These are phyloP conservation scores for Cheracebus regulus DNA, from an alignment of 2,797 vertebrate species.

Conservation along the genomic window DNA sequence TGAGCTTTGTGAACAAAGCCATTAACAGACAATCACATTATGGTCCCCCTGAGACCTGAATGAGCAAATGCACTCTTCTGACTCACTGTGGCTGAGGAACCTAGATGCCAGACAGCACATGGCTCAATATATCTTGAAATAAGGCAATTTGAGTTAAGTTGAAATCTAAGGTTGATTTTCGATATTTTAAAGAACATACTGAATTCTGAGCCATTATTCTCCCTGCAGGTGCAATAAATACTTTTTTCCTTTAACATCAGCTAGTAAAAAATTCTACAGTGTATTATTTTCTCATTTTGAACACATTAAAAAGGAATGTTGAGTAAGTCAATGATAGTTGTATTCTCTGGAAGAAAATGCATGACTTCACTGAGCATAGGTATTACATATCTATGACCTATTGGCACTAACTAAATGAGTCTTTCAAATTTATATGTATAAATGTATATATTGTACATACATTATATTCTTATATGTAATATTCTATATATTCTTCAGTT, in stretches of 20 bases:
- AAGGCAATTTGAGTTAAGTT: neutral
- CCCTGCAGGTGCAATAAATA: neutral
- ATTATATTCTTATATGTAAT: too few relatives aligned
- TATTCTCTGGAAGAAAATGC: constrained; percentile 23
- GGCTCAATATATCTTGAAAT: neutral
- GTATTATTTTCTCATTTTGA: neutral
- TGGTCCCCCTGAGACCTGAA: neutral
- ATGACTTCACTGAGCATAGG: neutral
- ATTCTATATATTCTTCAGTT: too few relatives aligned
- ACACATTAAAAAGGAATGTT: neutral
- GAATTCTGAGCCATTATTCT: neutral
- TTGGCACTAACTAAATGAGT: neutral
- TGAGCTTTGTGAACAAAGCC: neutral
- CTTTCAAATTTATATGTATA: neutral
- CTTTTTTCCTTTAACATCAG: neutral
- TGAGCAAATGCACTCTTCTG: neutral
- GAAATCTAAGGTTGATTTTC: neutral
- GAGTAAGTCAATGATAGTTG: neutral
- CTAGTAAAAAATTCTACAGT: neutral
- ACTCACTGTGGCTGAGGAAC: neutral
- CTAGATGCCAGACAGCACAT: neutral
- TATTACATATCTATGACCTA: neutral
- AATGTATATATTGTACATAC: neutral
- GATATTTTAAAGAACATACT: neutral
- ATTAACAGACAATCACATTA: neutral